Evolutionary conservation across 2,797 vertebrate species (phyloP).

Genomic region (Neopelma chrysocephalum): DNA sequence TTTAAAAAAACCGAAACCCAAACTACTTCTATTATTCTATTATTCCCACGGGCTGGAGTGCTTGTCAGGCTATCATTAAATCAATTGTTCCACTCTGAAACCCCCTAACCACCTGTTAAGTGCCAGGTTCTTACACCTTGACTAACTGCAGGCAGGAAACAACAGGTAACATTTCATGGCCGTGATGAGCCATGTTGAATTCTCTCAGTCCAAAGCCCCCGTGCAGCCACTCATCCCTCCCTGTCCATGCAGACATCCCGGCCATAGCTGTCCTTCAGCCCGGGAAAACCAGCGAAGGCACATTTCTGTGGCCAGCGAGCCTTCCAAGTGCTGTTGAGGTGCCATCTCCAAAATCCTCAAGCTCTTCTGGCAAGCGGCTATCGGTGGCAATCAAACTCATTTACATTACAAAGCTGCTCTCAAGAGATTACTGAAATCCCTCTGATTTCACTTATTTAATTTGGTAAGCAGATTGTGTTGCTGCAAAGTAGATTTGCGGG

Average conservation of each 20-base stretch:
- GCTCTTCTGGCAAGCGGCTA: neutral
- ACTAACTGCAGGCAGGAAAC: neutral
- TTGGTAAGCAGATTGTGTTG: constrained; percentile 23
- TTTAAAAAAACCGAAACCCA: neutral
- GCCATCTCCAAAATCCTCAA: neutral
- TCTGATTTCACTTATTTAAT: constrained; percentile 14
- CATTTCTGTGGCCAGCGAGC: neutral
- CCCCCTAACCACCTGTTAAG: neutral
- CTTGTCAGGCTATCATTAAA: neutral
- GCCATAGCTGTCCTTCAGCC: neutral
- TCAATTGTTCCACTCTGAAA: neutral
- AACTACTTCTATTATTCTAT: neutral
- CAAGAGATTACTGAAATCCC: constrained; percentile 8
- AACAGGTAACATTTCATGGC: neutral
- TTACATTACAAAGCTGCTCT: constrained; percentile 13
- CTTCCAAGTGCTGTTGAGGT: neutral
- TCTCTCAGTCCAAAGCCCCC: neutral
- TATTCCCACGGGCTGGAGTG: neutral
- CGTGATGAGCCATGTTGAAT: neutral
- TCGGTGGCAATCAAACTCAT: neutral
- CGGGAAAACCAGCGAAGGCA: neutral
- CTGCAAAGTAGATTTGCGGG: neutral
- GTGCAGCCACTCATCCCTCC: neutral
- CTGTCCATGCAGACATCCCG: neutral
- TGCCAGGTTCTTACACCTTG: neutral